Conservation (phyloP, 2,888 invertebrate species). For the Mythimna vitellina region DNA sequence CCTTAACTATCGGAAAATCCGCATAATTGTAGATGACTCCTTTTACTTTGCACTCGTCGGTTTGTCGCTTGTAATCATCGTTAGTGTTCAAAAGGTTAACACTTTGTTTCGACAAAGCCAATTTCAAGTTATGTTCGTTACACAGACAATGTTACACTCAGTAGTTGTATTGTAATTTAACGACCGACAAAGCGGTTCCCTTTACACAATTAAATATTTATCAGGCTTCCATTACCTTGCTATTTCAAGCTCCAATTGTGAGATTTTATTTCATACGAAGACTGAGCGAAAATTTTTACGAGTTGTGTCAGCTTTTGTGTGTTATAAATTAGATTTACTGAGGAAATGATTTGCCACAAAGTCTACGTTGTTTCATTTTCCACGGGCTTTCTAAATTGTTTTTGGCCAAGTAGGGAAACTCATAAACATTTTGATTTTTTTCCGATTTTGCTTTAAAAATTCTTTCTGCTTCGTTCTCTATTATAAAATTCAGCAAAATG, state of each 20-base stretch:
- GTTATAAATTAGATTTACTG: background rate
- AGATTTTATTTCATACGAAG: background rate
- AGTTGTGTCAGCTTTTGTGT: background rate
- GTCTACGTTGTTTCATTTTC: no score
- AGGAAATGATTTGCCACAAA: background rate
- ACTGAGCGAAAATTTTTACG: background rate
- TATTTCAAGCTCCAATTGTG: background rate
- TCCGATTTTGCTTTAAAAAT: no score
- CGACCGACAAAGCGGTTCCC: background rate
- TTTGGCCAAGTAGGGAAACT: background rate
- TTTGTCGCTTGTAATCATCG: no score
- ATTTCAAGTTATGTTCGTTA: background rate
- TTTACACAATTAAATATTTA: constrained; percentile 38
- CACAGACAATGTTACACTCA: background rate
- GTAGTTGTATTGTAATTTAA: constrained; percentile 12
- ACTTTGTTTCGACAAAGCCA: background rate
- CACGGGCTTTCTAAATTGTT: background rate
- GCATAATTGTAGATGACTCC: no score
- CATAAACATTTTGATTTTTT: no score
- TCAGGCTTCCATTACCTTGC: background rate
- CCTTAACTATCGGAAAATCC: no score
- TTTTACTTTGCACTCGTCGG: no score
- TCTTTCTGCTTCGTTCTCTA: no score
- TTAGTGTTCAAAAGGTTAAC: no score
- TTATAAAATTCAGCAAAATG: no score